These are phyloP conservation scores for Chiroxiphia lanceolata DNA, from an alignment of 2,797 vertebrate species.

Conservation along the genomic window DNA sequence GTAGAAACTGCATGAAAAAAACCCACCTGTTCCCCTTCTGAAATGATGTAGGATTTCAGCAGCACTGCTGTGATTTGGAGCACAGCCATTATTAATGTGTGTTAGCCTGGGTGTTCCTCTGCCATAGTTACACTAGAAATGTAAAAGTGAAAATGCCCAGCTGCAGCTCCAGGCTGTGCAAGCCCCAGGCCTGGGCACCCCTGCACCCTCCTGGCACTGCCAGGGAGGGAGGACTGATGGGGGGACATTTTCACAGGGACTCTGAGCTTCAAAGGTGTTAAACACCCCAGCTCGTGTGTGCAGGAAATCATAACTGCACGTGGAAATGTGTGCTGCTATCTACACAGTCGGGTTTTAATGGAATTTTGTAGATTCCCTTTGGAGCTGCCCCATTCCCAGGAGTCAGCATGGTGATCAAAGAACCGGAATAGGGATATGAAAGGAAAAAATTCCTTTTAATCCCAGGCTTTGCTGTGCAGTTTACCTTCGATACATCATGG, in stretches of 20 bases:
- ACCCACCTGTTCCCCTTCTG: background rate
- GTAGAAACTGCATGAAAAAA: background rate
- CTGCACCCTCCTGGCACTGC: background rate
- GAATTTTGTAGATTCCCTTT: background rate
- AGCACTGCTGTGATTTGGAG: background rate
- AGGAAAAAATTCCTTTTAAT: background rate
- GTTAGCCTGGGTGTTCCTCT: background rate
- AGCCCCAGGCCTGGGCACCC: background rate
- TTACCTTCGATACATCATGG: background rate
- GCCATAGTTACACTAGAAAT: background rate
- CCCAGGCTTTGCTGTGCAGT: background rate
- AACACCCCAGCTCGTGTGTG: background rate
- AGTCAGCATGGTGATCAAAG: slow-evolving; percentile 6
- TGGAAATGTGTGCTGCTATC: background rate
- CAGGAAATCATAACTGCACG: background rate
- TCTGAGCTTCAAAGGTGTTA: background rate
- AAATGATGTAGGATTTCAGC: background rate
- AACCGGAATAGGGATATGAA: background rate
- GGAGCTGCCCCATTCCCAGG: background rate
- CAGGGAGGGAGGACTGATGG: background rate
- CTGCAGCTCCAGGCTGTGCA: background rate
- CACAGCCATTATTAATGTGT: too few species aligned
- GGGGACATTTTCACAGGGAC: background rate
- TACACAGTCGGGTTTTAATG: background rate
- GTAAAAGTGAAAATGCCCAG: background rate